Conservation (phyloP, 2,888 invertebrate genomes). For the Craniophora ligustri region DNA sequence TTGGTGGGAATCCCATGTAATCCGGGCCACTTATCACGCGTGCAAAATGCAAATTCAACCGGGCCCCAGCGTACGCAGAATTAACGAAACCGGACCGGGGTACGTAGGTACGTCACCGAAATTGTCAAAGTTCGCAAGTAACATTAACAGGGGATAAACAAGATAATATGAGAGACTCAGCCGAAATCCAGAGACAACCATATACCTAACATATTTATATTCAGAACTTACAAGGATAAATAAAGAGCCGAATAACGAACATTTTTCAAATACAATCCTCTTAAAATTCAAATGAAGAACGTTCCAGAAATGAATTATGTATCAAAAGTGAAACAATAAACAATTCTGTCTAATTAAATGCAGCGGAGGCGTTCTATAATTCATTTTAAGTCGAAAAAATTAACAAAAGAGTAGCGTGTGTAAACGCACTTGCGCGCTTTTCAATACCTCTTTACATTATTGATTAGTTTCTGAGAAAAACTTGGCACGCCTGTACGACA, state of each 20-base stretch:
- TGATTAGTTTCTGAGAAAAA: constrained; percentile 80
- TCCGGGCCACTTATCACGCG: constrained; percentile 88
- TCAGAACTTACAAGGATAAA: constrained; percentile 32
- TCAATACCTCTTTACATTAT: constrained; percentile 77
- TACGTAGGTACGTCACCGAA: constrained; percentile 76
- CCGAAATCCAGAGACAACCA: constrained; percentile 46
- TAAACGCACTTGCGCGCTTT: constrained; percentile 68
- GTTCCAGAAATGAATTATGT: constrained; percentile 50
- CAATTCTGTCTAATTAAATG: constrained; percentile 55
- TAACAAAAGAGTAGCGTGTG: constrained; percentile 68
- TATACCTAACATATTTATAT: constrained; percentile 37
- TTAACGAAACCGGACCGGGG: constrained; percentile 79
- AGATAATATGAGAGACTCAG: constrained; percentile 67
- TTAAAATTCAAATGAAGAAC: constrained; percentile 53
- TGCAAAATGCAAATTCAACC: constrained; percentile 88
- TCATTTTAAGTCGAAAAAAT: constrained; percentile 52
- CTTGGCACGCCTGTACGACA: constrained; percentile 58
- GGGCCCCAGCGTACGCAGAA: constrained; percentile 78
- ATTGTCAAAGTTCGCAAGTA: constrained; percentile 83
- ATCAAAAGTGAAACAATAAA: constrained; percentile 53
- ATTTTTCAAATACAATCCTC: constrained; percentile 33
- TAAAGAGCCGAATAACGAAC: constrained; percentile 19
- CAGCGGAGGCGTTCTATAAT: constrained; percentile 51
- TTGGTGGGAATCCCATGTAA: constrained; percentile 86
- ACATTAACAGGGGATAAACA: constrained; percentile 77